Evolutionary conservation across 2,113 vertebrate species (phyloP).

Genomic region (Ellobius talpinus): DNA sequence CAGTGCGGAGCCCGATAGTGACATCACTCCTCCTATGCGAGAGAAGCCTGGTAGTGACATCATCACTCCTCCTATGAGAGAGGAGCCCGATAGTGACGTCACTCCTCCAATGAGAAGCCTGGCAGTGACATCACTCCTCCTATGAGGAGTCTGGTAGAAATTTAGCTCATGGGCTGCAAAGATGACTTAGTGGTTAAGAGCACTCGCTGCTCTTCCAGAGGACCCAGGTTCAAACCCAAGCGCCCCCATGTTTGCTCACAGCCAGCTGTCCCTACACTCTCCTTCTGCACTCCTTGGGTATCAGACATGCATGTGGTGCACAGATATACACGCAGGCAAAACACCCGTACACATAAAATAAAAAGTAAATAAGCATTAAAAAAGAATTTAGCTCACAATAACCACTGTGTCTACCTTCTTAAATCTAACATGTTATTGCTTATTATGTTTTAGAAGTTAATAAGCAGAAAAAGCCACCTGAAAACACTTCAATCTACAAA

Average conservation of each 20-base stretch:
- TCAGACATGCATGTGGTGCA: neutral
- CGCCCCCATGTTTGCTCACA: neutral
- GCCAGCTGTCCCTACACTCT: neutral
- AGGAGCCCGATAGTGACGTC: neutral
- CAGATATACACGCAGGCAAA: neutral
- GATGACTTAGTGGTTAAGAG: neutral
- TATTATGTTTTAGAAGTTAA: neutral
- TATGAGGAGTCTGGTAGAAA: neutral
- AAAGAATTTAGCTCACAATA: slow-evolving; percentile 4
- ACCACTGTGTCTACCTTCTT: neutral
- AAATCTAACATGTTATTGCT: neutral
- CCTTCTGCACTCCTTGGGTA: neutral
- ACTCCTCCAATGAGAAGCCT: neutral
- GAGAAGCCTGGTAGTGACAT: neutral
- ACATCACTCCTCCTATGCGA: neutral
- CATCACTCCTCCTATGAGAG: neutral
- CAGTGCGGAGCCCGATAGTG: no score
- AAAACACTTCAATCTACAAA: neutral
- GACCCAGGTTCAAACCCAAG: neutral
- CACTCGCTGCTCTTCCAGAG: neutral
- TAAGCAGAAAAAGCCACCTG: neutral
- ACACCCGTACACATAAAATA: neutral
- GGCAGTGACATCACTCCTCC: neutral
- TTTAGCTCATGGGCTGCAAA: neutral
- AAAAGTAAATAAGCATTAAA: neutral